A percentile compares a stretch with the other conserved stretches of the same genome.
Evolutionary conservation across 2,113 vertebrate genomes (phyloP).

Genomic region (Osmerus mordax): DNA sequence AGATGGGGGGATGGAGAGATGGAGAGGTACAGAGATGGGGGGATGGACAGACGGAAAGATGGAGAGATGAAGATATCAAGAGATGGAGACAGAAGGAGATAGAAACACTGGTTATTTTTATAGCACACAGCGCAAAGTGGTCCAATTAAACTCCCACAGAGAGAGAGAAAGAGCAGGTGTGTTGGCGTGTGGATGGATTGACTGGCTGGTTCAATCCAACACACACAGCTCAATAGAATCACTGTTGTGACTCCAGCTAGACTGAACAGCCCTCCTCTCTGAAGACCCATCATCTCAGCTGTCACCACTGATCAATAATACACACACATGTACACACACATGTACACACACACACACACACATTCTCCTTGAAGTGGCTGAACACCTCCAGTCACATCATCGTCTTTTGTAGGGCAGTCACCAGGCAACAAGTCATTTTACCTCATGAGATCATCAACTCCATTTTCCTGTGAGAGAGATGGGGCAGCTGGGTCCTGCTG

Average conservation of each 20-base stretch:
- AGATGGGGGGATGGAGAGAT: constrained; percentile 9
- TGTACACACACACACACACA: constrained; percentile 1
- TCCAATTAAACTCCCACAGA: no score
- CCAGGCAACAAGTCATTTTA: constrained; percentile 71
- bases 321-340: constrained; percentile 11
- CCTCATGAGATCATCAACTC: constrained; percentile 67
- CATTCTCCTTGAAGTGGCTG: constrained; percentile 14
- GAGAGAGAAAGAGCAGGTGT: no score
- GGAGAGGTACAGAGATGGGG: not conserved
- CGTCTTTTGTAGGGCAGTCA: constrained; percentile 52
- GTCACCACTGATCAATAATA: constrained; percentile 39
- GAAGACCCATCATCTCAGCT: constrained; percentile 43
- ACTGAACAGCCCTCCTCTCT: constrained; percentile 30
- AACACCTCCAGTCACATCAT: not conserved
- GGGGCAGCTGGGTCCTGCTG: constrained; percentile 22
- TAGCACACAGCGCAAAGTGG: not conserved
- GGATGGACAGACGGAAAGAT: constrained; percentile 7
- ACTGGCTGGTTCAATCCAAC: not conserved
- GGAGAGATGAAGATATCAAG: not conserved
- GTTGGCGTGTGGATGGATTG: no score
- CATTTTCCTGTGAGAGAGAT: constrained; percentile 63
- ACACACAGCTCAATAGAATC: constrained; percentile 22
- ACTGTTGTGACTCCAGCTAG: constrained; percentile 33
- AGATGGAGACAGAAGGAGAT: constrained; percentile 30
- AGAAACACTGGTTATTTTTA: constrained; percentile 24